Percentiles rank a stretch among this genome's conserved stretches.
phyloP scores from a whole-genome alignment of 2,888 invertebrate genomes.

The Pristionchus arcanus region DNA sequence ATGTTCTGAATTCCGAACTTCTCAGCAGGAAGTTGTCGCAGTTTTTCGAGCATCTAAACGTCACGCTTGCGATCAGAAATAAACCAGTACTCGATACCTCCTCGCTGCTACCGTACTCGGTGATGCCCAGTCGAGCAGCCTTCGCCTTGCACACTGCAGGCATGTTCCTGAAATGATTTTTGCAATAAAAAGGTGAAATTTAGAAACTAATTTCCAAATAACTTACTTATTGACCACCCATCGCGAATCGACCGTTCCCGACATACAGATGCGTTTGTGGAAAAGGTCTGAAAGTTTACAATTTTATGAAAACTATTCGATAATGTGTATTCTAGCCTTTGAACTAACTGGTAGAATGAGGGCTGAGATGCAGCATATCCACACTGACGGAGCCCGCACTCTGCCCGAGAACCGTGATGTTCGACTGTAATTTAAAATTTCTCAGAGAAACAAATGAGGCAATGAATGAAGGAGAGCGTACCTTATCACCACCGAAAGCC shows the following conservation, averaged over 20 bases:
- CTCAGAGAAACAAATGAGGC: background rate
- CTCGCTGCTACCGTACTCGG: conserved; percentile 4
- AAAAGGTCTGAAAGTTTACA: background rate
- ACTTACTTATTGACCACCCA: background rate
- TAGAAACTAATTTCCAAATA: background rate
- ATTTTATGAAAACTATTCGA: background rate
- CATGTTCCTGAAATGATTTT: background rate
- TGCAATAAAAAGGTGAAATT: background rate
- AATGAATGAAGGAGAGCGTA: background rate
- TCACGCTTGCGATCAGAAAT: background rate
- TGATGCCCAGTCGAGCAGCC: conserved; percentile 21
- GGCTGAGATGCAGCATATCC: conserved; percentile 35
- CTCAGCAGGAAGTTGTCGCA: background rate
- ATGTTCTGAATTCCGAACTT: background rate
- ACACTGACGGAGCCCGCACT: background rate
- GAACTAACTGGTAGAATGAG: conserved; percentile 16
- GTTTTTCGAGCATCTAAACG: conserved; percentile 18
- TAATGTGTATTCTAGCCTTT: no score
- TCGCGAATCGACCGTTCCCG: background rate
- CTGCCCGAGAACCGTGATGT: conserved; percentile 14
- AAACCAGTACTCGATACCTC: conserved; percentile 10
- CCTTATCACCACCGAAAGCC: conserved; percentile 65
- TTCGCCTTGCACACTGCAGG: background rate
- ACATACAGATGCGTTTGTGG: conserved; percentile 3
- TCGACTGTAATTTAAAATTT: background rate